Evolutionary conservation across 2,888 invertebrate genomes (phyloP), one percentile per base, ranked within the genome.

Genomic region (Acrocyrtus sp.): DNA sequence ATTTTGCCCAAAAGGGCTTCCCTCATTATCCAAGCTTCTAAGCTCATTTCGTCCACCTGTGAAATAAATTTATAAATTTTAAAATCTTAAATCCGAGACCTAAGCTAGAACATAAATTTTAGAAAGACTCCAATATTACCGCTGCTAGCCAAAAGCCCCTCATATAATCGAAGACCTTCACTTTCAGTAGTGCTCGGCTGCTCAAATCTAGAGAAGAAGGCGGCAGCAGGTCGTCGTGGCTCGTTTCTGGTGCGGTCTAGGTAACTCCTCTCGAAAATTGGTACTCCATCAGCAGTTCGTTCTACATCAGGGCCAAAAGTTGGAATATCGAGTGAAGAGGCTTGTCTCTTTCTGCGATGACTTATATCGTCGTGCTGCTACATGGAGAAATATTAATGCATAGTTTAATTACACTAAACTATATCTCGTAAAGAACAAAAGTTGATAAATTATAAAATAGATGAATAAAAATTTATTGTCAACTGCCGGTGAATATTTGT

Each of bases 131-230:
- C 10, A 12, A 39, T 39, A 12, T 39, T 12, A 15, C n/a, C n/a
- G n/a, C n/a, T n/a, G n/a, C n/a, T 47, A 17, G 8, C 57, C 8
- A 57, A 21, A 2, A 57, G 22, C 4, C 39, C 57, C 17, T 57
- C 57, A 39, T 57, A 57, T 8, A 57, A 39, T 2, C 57, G 34
- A 17, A 57, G 57, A 15, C 57, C 57, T 17, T n/a, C 24, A 10
- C n/a, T 39, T 4, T 57, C 57, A 19, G 57, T 24, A 19, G 56
- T 54, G n/a, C n/a, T n/a, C n/a, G n/a, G n/a, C 27, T 26, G 57
- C 19, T 29, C 34, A n/a, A 22, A 19, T 17, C 17, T 10, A 22
- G 17, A 6, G n/a, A 54, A 17, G 26, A 50, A 50, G 22, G 19
- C 15, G 15, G 24, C 50, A 3, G 24, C 50, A 3, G 54, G 26